Conservation (phyloP, 2,888 invertebrate species). For the Caenorhabditis sp. region DNA sequence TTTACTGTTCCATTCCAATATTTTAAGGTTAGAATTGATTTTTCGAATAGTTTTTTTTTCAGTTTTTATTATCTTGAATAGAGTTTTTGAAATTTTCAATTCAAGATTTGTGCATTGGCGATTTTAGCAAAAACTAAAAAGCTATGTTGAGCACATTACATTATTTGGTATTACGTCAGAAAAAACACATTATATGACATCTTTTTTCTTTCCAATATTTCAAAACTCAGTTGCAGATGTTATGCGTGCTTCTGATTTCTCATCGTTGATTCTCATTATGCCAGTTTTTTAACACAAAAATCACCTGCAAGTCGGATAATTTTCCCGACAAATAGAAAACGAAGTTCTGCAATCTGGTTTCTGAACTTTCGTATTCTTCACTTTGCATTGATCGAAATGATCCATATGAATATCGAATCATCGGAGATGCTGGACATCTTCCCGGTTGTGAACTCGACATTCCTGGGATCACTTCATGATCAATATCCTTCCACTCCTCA, state of each 20-base stretch:
- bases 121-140: too few species aligned
- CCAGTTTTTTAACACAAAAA: background rate
- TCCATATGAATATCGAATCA: background rate
- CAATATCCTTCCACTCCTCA: conserved; percentile 60
- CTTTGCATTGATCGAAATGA: background rate
- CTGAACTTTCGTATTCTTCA: conserved; percentile 1
- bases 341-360: conserved; percentile 31
- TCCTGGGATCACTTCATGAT: conserved; percentile 2
- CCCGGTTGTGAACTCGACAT: background rate
- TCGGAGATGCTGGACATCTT: background rate
- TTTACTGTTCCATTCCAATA: too few species aligned
- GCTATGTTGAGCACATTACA: too few species aligned
- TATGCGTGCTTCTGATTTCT: background rate
- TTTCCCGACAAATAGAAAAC: conserved; percentile 38
- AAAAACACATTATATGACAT: too few species aligned
- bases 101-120: too few species aligned
- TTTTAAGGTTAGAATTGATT: too few species aligned
- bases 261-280: background rate
- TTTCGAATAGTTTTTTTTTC: too few species aligned
- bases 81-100: too few species aligned
- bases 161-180: too few species aligned
- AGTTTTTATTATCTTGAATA: too few species aligned
- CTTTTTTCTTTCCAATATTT: too few species aligned
- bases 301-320: conserved; percentile 46
- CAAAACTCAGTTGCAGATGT: too few species aligned